Conservation (phyloP, 2,888 invertebrate species). For the Microctonus aethiopoides region DNA sequence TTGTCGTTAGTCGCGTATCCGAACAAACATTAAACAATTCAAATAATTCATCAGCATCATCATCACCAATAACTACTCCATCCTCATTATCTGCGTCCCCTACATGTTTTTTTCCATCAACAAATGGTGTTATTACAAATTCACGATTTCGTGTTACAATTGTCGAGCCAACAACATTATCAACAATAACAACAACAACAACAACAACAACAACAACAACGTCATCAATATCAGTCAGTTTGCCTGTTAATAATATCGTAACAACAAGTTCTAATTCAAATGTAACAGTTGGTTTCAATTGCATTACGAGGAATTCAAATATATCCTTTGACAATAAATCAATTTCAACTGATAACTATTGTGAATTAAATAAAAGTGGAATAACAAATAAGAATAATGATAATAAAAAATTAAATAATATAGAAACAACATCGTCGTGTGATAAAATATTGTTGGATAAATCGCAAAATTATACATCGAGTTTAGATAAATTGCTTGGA, state of each 20-base stretch:
- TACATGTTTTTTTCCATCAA: conserved; percentile 70
- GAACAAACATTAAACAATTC: conserved; percentile 64
- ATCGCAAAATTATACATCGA: conserved; percentile 67
- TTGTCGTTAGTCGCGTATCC: conserved; percentile 67
- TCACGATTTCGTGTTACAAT: conserved; percentile 64
- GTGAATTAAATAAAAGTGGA: neutral
- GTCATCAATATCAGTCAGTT: conserved; percentile 39
- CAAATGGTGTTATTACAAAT: conserved; percentile 45
- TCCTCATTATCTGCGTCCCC: conserved; percentile 66
- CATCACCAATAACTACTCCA: conserved; percentile 64
- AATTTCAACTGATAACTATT: neutral
- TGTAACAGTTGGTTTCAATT: conserved; percentile 46
- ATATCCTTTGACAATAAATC: too few species aligned
- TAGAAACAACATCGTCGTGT: neutral
- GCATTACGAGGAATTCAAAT: too few species aligned
- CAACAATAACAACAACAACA: neutral
- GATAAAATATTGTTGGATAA: conserved; percentile 3
- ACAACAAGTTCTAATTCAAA: conserved; percentile 50
- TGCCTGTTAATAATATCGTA: conserved; percentile 36
- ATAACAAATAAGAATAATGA: conserved; percentile 29
- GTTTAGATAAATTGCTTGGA: conserved; percentile 75
- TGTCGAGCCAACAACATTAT: conserved; percentile 49
- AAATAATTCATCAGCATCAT: conserved; percentile 61
- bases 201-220: neutral
- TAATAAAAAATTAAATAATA: conserved; percentile 6